A percentile compares a stretch with the other conserved stretches of the same genome.
Conservation (phyloP, 2,797 vertebrate species). For the Iguana delicatissima region DNA sequence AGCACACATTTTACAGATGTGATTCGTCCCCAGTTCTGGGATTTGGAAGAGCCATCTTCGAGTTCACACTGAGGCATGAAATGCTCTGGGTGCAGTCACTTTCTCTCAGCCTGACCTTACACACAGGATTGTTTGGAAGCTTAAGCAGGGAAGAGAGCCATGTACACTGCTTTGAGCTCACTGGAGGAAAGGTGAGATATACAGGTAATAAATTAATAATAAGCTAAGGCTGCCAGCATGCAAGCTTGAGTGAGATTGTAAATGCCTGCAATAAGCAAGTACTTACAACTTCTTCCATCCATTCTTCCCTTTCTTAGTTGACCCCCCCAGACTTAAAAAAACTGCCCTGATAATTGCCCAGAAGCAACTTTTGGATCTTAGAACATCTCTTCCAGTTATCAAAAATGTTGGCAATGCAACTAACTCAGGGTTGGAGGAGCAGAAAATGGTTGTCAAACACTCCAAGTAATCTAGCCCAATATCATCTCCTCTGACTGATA, state of each 20-base stretch:
- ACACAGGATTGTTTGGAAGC: not conserved
- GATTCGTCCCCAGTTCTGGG: too few relatives aligned
- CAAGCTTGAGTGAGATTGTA: too few relatives aligned
- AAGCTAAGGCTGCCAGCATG: not conserved
- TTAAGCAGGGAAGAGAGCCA: not conserved
- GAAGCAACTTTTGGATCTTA: too few relatives aligned
- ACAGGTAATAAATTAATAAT: not conserved
- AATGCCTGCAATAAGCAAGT: not conserved
- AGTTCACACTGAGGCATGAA: too few relatives aligned
- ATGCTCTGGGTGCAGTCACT: too few relatives aligned
- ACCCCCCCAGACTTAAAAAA: not conserved
- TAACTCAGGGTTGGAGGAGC: too few relatives aligned
- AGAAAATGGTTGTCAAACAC: not conserved
- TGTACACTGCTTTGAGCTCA: not conserved
- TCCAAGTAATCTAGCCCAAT: not conserved
- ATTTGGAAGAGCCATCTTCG: too few relatives aligned
- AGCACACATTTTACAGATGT: too few relatives aligned
- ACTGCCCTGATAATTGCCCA: too few relatives aligned
- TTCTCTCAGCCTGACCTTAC: not conserved
- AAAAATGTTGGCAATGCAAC: too few relatives aligned
- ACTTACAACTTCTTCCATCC: not conserved
- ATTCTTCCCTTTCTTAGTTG: not conserved
- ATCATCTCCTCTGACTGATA: not conserved
- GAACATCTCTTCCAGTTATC: too few relatives aligned
- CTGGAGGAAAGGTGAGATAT: not conserved